Conservation (phyloP, 1,140 invertebrate genomes). For the Meteorus sp. region DNA sequence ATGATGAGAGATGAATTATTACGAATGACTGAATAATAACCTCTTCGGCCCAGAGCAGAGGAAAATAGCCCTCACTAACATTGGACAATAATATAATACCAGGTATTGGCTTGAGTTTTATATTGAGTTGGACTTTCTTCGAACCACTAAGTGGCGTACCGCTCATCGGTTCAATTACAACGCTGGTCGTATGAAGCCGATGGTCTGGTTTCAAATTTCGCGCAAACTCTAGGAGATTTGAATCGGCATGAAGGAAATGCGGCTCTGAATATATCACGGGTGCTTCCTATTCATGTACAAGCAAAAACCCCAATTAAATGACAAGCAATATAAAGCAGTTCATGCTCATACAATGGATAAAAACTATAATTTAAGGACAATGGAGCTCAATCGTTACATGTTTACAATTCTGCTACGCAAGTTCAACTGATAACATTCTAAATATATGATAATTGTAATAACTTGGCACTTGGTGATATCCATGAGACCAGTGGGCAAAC, state of each 20-base stretch:
- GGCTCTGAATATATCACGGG: constrained; percentile 36
- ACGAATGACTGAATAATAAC: too few species aligned
- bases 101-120: constrained; percentile 19
- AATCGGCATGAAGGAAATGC: constrained; percentile 37
- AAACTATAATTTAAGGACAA: too few species aligned
- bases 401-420: too few species aligned
- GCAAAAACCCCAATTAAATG: too few species aligned
- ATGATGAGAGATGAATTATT: not conserved
- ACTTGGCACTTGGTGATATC: constrained; percentile 37
- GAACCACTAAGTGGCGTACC: constrained; percentile 30
- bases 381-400: too few species aligned
- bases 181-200: constrained; percentile 31
- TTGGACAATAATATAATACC: constrained; percentile 28
- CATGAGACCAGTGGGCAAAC: constrained; percentile 31
- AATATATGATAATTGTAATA: constrained; percentile 4
- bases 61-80: constrained; percentile 37
- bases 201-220: constrained; percentile 27
- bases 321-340: too few species aligned
- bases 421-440: not conserved
- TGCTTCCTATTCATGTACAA: constrained; percentile 30
- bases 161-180: constrained; percentile 33
- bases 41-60: constrained; percentile 32
- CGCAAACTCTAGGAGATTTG: constrained; percentile 28
- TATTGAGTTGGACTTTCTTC: constrained; percentile 35
- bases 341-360: too few species aligned